A percentile compares a stretch with the other conserved stretches of the same genome.
These are phyloP conservation scores for Drosophila vallismaia DNA, from an alignment of 2,888 invertebrate species.

Conservation along the genomic window DNA sequence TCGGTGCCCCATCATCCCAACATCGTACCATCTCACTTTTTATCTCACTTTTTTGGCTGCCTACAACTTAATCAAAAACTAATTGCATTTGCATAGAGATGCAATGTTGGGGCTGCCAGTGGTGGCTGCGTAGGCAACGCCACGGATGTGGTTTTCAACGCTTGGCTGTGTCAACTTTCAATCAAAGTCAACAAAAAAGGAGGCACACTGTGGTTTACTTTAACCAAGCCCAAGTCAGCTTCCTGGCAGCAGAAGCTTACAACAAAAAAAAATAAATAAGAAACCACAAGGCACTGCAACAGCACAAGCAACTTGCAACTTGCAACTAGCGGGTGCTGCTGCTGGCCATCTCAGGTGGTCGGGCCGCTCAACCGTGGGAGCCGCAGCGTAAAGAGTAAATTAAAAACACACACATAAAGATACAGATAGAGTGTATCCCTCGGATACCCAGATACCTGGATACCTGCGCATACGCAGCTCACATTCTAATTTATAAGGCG, in stretches of 20 bases:
- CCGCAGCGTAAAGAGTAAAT: constrained; percentile 56
- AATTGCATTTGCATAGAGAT: constrained; percentile 76
- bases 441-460: constrained; percentile 8
- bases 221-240: constrained; percentile 54
- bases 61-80: constrained; percentile 79
- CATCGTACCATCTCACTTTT: constrained; percentile 3
- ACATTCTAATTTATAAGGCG: constrained; percentile 77
- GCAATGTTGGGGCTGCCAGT: constrained; percentile 25
- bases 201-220: constrained; percentile 72
- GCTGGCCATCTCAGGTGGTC: constrained; percentile 60
- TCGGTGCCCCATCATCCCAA: not conserved
- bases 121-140: constrained; percentile 54
- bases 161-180: constrained; percentile 81
- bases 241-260: constrained; percentile 59
- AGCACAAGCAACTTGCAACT: constrained; percentile 35
- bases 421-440: constrained; percentile 24
- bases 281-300: constrained; percentile 31
- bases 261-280: constrained; percentile 1
- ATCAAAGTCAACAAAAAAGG: constrained; percentile 73
- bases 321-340: constrained; percentile 77
- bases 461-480: constrained; percentile 44
- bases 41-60: constrained; percentile 53
- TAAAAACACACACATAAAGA: constrained; percentile 44
- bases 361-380: constrained; percentile 74
- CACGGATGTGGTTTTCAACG: constrained; percentile 82